These are phyloP conservation scores for Caretta caretta DNA, from an alignment of 2,113 vertebrate genomes.

Conservation along the genomic window DNA sequence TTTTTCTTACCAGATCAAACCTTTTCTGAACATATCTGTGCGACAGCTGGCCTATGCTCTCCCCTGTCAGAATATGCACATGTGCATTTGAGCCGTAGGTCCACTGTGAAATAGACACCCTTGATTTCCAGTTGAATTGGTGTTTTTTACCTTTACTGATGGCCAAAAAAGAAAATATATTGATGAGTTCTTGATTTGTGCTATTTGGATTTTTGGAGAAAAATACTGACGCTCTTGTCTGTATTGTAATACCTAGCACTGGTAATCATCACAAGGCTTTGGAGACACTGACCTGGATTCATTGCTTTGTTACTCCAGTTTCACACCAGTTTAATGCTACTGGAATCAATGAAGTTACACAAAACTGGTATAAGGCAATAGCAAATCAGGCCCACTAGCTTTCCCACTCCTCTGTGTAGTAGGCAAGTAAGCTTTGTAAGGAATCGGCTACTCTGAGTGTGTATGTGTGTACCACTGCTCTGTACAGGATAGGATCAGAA, in stretches of 20 bases:
- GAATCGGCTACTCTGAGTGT: neutral
- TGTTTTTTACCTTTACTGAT: neutral
- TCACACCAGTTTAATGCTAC: neutral
- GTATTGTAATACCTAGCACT: neutral
- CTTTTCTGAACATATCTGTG: neutral
- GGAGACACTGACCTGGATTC: neutral
- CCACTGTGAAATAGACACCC: neutral
- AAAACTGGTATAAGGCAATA: neutral
- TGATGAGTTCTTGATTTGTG: neutral
- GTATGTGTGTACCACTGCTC: neutral
- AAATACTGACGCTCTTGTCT: neutral
- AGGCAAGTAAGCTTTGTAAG: neutral
- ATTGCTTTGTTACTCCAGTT: neutral
- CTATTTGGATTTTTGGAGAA: neutral
- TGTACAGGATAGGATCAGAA: neutral
- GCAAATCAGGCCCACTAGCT: neutral
- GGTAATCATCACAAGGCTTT: neutral
- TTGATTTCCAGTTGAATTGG: neutral
- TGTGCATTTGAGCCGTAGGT: neutral
- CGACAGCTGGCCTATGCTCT: neutral
- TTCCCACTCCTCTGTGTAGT: neutral
- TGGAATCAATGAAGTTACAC: neutral
- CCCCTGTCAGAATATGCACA: neutral
- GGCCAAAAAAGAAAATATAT: neutral
- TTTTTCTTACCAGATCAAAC: neutral